Evolutionary conservation across 2,113 vertebrate genomes (phyloP).

Genomic region (Hirundichthys speculiger): DNA sequence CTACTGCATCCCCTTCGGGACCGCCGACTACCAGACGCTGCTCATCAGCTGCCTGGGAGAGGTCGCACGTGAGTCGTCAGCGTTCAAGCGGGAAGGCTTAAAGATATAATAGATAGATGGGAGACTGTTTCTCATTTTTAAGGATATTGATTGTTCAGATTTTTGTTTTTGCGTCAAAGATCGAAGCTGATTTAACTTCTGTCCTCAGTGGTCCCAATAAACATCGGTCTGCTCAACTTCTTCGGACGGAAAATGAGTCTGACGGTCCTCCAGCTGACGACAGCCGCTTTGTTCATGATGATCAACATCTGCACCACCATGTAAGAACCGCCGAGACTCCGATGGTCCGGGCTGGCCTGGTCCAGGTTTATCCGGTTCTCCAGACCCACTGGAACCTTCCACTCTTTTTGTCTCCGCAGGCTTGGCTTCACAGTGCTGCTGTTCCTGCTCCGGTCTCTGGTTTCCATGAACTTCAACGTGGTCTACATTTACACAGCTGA

Average conservation of each 20-base stretch:
- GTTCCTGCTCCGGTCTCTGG: constrained; percentile 90
- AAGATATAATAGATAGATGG: too few species aligned
- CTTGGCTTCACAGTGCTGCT: constrained; percentile 86
- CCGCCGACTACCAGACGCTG: constrained; percentile 87
- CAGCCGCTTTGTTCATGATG: constrained; percentile 88
- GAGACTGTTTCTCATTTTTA: too few species aligned
- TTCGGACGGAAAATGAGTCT: constrained; percentile 86
- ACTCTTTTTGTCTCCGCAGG: constrained; percentile 62
- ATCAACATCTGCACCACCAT: constrained; percentile 91
- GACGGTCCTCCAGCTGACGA: constrained; percentile 84
- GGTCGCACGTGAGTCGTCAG: constrained; percentile 83
- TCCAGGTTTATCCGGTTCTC: not conserved
- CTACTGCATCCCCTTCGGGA: constrained; percentile 85
- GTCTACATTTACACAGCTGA: constrained; percentile 98
- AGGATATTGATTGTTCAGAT: too few species aligned
- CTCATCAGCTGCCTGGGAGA: constrained; percentile 92
- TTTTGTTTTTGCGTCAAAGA: too few species aligned
- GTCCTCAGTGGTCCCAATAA: constrained; percentile 88
- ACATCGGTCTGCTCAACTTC: constrained; percentile 87
- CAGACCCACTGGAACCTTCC: not conserved
- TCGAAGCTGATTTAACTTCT: not conserved
- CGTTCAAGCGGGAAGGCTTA: too few species aligned
- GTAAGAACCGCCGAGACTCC: constrained; percentile 70
- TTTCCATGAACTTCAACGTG: constrained; percentile 94
- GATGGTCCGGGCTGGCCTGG: not conserved